A percentile compares a stretch with the other conserved stretches of the same genome.
Conservation (phyloP, 2,888 invertebrate species). For the Chromoteleia sp. region DNA sequence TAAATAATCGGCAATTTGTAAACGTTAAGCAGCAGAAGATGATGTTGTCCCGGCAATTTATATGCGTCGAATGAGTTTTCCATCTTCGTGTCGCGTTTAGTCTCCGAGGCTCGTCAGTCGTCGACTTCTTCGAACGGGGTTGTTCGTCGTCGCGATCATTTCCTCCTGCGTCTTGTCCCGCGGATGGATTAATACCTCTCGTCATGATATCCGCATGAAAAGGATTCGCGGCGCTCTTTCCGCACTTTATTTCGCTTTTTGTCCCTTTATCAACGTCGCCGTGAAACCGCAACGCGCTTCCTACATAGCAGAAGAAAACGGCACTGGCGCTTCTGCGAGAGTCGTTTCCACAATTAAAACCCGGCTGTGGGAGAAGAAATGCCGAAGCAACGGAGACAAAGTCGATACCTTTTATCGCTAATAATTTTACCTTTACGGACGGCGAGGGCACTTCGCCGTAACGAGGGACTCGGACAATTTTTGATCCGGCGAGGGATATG, state of each 20-base stretch:
- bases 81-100: constrained; percentile 63
- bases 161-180: constrained; percentile 66
- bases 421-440: constrained; percentile 59
- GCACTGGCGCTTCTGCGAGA: constrained; percentile 60
- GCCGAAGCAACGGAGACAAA: constrained; percentile 39
- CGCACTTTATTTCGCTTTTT: constrained; percentile 71
- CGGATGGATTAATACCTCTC: constrained; percentile 70
- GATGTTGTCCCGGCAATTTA: constrained; percentile 60
- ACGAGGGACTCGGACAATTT: constrained; percentile 44
- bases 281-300: constrained; percentile 72
- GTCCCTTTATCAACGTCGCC: constrained; percentile 68
- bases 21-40: constrained; percentile 56
- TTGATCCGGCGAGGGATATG: constrained; percentile 51
- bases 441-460: constrained; percentile 20
- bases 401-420: constrained; percentile 65
- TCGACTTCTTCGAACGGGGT: constrained; percentile 56
- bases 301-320: constrained; percentile 74
- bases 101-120: constrained; percentile 57
- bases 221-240: constrained; percentile 71
- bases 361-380: constrained; percentile 57
- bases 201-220: constrained; percentile 71
- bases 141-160: constrained; percentile 63
- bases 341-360: constrained; percentile 75
- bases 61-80: constrained; percentile 62
- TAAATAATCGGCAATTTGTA: constrained; percentile 58